phyloP scores from a whole-genome alignment of 2,113 vertebrate genomes.

The Pyxicephalus adspersus region DNA sequence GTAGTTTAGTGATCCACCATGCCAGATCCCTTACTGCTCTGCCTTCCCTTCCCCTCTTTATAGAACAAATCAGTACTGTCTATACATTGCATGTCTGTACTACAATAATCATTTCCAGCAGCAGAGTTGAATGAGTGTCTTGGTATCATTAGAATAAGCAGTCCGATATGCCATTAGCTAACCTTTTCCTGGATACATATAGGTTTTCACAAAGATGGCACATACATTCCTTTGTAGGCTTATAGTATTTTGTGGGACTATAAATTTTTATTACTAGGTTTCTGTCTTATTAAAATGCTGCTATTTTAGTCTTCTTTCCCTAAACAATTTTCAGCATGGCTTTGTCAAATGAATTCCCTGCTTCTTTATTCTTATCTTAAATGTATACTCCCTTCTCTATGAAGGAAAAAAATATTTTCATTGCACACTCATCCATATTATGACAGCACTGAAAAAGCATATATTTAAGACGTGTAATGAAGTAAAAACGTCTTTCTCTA shows the following conservation, averaged over 20 bases:
- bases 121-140: too few relatives aligned
- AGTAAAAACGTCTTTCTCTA: constrained; percentile 56
- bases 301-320: constrained; percentile 30
- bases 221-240: neutral
- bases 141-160: too few relatives aligned
- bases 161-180: too few relatives aligned
- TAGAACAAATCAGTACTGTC: too few relatives aligned
- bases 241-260: neutral
- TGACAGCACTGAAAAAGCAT: constrained; percentile 39
- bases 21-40: too few relatives aligned
- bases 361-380: constrained; percentile 12
- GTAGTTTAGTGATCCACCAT: too few relatives aligned
- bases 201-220: neutral
- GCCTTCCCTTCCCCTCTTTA: too few relatives aligned
- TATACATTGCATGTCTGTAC: too few relatives aligned
- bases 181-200: too few relatives aligned
- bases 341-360: constrained; percentile 10
- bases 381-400: neutral
- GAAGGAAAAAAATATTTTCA: constrained; percentile 52
- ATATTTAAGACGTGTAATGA: constrained; percentile 52
- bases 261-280: constrained; percentile 21
- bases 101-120: too few relatives aligned
- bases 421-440: constrained; percentile 52
- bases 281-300: constrained; percentile 3
- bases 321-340: constrained; percentile 8